Evolutionary conservation across 2,888 invertebrate species (phyloP).

Genomic region (Heterodera filipjevi): DNA sequence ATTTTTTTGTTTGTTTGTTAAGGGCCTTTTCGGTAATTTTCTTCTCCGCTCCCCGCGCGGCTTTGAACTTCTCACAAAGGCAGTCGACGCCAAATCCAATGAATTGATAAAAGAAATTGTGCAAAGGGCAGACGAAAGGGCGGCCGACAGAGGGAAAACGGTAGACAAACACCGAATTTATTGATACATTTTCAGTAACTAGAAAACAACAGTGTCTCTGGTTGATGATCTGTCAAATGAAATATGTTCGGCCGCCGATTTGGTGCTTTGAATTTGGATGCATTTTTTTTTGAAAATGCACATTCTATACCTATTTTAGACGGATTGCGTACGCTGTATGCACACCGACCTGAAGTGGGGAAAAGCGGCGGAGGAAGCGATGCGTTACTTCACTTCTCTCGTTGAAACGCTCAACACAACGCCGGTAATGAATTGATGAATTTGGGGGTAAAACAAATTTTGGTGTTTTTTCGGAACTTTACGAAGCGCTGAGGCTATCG

Average conservation of each 20-base stretch:
- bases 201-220: constrained; percentile 73
- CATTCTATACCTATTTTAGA: constrained; percentile 66
- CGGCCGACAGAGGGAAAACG: not conserved
- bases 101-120: constrained; percentile 35
- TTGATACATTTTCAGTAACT: not conserved
- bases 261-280: constrained; percentile 67
- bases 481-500: constrained; percentile 77
- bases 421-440: constrained; percentile 64
- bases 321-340: constrained; percentile 90
- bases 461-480: constrained; percentile 71
- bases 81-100: constrained; percentile 8
- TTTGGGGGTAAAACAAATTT: not conserved
- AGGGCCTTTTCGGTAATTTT: constrained; percentile 58
- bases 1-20: too few relatives aligned
- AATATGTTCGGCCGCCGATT: constrained; percentile 91
- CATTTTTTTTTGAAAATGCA: not conserved
- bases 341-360: constrained; percentile 79
- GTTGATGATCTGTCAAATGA: constrained; percentile 95
- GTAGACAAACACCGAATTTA: not conserved
- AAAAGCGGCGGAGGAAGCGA: constrained; percentile 85
- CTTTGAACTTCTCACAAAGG: constrained; percentile 46
- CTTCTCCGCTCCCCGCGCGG: constrained; percentile 48
- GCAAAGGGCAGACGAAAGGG: constrained; percentile 23
- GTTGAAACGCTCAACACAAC: constrained; percentile 79
- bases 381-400: constrained; percentile 80